Evolutionary conservation across 2,888 invertebrate genomes (phyloP).

Genomic region (Teleogryllus oceanicus): DNA sequence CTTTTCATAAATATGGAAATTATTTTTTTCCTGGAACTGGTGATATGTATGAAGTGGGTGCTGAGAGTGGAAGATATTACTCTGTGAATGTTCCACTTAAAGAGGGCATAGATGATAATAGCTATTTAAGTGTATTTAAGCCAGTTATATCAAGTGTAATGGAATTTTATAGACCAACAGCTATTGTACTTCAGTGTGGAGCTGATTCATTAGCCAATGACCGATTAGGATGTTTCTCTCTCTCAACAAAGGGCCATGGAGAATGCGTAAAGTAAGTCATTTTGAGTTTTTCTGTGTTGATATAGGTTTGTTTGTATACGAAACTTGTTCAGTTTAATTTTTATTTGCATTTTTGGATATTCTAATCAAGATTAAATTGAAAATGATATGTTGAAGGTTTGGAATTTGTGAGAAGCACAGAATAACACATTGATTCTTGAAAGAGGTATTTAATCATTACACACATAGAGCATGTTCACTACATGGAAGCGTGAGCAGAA

Average conservation of each 20-base stretch:
- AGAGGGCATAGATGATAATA: constrained; percentile 94
- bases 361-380: no score
- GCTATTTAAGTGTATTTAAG: constrained; percentile 89
- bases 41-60: constrained; percentile 97
- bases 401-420: no score
- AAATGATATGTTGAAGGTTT: no score
- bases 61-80: constrained; percentile 92
- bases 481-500: no score
- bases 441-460: no score
- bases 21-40: constrained; percentile 98
- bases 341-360: no score
- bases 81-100: constrained; percentile 97
- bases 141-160: constrained; percentile 91
- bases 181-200: constrained; percentile 96
- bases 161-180: constrained; percentile 94
- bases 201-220: constrained; percentile 97
- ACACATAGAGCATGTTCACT: no score
- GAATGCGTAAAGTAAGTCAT: constrained; percentile 79
- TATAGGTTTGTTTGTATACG: no score
- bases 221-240: constrained; percentile 90
- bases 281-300: no score
- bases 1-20: constrained; percentile 97
- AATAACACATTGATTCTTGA: no score
- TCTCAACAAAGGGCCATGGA: constrained; percentile 92
- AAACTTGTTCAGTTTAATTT: no score